Conservation (phyloP, 2,797 vertebrate species). For the Pseudomugil tenellus region DNA sequence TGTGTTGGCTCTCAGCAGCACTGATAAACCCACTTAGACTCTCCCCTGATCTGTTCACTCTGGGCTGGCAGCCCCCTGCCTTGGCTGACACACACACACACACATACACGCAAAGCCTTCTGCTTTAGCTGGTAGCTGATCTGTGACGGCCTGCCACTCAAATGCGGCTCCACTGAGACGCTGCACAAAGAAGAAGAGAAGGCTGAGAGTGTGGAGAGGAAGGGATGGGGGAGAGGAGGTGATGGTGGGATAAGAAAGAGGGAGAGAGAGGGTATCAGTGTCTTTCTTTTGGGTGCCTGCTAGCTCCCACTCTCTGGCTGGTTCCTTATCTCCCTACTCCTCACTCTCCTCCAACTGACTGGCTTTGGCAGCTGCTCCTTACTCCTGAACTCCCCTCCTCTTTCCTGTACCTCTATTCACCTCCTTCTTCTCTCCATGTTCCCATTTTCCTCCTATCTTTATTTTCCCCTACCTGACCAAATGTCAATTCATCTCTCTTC, state of each 20-base stretch:
- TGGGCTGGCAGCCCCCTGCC: constrained; percentile 89
- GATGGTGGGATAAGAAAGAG: constrained; percentile 56
- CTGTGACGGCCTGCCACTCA: constrained; percentile 99
- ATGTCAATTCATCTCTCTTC: constrained; percentile 58
- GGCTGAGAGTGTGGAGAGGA: constrained; percentile 68
- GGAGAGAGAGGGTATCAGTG: constrained; percentile 72
- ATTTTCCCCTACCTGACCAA: constrained; percentile 64
- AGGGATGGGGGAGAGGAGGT: constrained; percentile 70
- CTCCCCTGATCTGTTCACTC: constrained; percentile 95
- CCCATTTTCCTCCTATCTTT: constrained; percentile 53
- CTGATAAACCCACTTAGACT: constrained; percentile 99
- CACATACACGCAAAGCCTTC: constrained; percentile 55
- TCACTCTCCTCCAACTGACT: constrained; percentile 75
- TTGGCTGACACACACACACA: constrained; percentile 66
- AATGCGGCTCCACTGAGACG: constrained; percentile 92
- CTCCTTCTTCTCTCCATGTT: constrained; percentile 1
- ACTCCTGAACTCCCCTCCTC: constrained; percentile 47
- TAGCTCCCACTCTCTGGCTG: constrained; percentile 73
- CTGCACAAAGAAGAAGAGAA: constrained; percentile 91
- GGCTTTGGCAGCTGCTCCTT: constrained; percentile 76
- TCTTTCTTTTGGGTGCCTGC: constrained; percentile 72
- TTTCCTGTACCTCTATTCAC: constrained; percentile 3
- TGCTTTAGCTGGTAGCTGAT: constrained; percentile 89
- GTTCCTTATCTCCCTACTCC: constrained; percentile 77
- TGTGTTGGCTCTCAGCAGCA: constrained; percentile 90